These are phyloP conservation scores for Eueremaeus valkanovi DNA, from an alignment of 2,888 invertebrate genomes.

Conservation along the genomic window DNA sequence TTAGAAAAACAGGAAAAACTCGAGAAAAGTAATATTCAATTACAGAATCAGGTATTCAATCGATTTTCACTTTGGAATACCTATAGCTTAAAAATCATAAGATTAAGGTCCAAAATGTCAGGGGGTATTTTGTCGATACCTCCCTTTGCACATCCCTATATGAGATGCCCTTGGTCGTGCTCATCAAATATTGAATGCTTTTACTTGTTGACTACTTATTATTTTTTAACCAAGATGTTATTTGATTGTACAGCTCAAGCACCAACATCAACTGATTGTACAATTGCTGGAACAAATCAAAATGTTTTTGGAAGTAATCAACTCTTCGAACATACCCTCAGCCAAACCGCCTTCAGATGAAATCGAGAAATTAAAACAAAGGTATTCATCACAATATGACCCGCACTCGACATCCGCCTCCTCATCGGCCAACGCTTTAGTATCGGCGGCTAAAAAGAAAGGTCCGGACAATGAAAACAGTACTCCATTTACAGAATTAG, in stretches of 20 bases:
- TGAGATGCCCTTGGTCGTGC: too few relatives aligned
- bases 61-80: too few relatives aligned
- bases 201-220: too few relatives aligned
- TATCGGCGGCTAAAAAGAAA: not conserved
- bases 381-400: not conserved
- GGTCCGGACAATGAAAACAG: not conserved
- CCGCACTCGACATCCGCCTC: not conserved
- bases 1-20: conserved; percentile 23
- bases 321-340: not conserved
- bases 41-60: conserved; percentile 4
- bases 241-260: not conserved
- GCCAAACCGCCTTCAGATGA: not conserved
- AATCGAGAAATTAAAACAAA: not conserved
- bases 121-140: too few relatives aligned
- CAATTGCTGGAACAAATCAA: not conserved
- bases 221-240: not conserved
- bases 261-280: not conserved
- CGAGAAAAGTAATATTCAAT: not conserved
- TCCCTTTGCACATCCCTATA: too few relatives aligned
- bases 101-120: too few relatives aligned
- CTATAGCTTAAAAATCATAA: too few relatives aligned
- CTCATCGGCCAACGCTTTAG: not conserved
- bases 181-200: too few relatives aligned
- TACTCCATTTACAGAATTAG: too few relatives aligned
- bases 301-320: not conserved